Evolutionary conservation across 2,888 invertebrate species (phyloP).

Genomic region (Xanthia icteritia): DNA sequence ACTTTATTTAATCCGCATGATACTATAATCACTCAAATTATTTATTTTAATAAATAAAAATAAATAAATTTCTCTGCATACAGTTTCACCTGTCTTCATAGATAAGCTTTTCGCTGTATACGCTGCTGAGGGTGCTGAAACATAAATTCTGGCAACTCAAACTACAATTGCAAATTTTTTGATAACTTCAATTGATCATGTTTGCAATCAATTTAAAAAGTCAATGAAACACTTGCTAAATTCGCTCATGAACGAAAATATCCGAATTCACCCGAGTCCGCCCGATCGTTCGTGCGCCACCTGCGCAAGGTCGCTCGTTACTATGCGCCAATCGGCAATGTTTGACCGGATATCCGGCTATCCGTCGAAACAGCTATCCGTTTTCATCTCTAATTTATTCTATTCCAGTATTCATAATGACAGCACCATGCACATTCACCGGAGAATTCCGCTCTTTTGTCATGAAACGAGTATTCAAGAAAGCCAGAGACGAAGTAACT

Average conservation of each 20-base stretch:
- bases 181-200: neutral
- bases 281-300: neutral
- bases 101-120: neutral
- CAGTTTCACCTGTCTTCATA: neutral
- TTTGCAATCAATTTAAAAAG: neutral
- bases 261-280: neutral
- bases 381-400: neutral
- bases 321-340: neutral
- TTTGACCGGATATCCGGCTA: neutral
- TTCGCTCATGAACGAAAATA: neutral
- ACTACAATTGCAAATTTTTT: neutral
- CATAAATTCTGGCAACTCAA: neutral
- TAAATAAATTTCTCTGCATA: neutral
- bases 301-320: neutral
- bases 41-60: no score
- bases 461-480: constrained; percentile 95
- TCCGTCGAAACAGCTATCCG: neutral
- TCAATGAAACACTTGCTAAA: neutral
- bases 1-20: neutral
- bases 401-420: constrained; percentile 94
- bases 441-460: constrained; percentile 97
- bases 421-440: constrained; percentile 94
- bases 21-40: no score
- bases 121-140: neutral
- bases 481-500: constrained; percentile 95